phyloP scores from a whole-genome alignment of 2,797 vertebrate species.

The Rhynchotus rufescens region DNA sequence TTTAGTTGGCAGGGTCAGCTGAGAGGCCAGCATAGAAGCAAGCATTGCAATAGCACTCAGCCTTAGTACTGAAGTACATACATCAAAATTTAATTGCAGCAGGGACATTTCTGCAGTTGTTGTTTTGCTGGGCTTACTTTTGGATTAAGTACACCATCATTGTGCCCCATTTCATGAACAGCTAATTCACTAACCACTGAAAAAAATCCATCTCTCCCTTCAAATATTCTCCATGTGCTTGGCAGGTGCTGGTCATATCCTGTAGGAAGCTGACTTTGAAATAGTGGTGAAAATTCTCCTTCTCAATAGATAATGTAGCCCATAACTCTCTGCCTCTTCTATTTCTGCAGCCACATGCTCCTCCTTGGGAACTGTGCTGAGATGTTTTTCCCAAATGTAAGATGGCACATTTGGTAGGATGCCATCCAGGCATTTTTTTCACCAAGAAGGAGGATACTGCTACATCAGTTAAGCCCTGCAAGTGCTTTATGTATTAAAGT shows the following conservation, averaged over 20 bases:
- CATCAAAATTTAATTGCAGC: neutral
- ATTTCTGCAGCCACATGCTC: neutral
- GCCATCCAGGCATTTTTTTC: neutral
- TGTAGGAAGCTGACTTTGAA: constrained; percentile 34
- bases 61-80: neutral
- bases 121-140: neutral
- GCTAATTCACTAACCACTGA: neutral
- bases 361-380: constrained; percentile 3
- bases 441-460: neutral
- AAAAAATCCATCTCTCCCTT: neutral
- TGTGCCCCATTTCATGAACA: neutral
- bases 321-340: neutral
- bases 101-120: neutral
- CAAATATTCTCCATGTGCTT: constrained; percentile 24
- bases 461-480: neutral
- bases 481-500: neutral
- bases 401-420: neutral
- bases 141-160: neutral
- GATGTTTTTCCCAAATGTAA: neutral
- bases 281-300: constrained; percentile 3
- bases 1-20: neutral
- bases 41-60: neutral
- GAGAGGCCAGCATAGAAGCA: neutral
- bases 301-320: constrained; percentile 3
- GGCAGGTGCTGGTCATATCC: constrained; percentile 28